Base-by-base conservation (phyloP, 92 coral and sea anemone genomes). In the Epizoanthus ramosus region DNA sequence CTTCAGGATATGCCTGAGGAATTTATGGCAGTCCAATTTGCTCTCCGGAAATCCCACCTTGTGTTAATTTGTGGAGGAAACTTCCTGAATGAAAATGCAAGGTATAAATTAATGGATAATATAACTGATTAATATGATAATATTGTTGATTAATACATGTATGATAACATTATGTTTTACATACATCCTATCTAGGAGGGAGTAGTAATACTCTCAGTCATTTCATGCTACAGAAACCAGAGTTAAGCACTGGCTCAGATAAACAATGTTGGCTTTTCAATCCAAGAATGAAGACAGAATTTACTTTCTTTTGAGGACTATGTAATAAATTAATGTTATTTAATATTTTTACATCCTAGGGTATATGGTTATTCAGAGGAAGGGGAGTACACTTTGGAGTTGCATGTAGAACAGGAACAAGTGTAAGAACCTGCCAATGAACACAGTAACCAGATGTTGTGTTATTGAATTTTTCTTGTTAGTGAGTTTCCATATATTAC, bases 41-140 rank as follows among this genome's bases (percentile, higher is more conserved):
- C 83, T 1, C 91, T 89, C 61, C 3, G 25, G 5, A 75, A 83
- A 35, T 83, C 92, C 15, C 91, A 91, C 28, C 76, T 88, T 70
- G 91, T 84, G 18, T 72, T 93, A 33, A 47, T 91, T 35, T 87
- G 72, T 71, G 97, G 97, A 65, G 97, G 97, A 72, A 86, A 81
- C 37, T 91, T 93, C 31, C 19, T 24, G 37, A 71, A 75, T 12
- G 88, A 91, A 28, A 86, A 86, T 84, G 91, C 87, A 59, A 88
- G 97, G 97, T 89, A 86, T 18, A 8, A 4, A 8, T 52, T 52
- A 31, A 19, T 1, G 43, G 43, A 37, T 37, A 37, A 37, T 37
- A 37, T 28, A 28, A 28, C 2, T 28, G 31, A 28, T 28, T 28
- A 28, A 28, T 28, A 28, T 28, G 31, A 28, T 28, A 28, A 28